Conservation (phyloP, 2,113 vertebrate genomes). For the Callaeas wilsoni region DNA sequence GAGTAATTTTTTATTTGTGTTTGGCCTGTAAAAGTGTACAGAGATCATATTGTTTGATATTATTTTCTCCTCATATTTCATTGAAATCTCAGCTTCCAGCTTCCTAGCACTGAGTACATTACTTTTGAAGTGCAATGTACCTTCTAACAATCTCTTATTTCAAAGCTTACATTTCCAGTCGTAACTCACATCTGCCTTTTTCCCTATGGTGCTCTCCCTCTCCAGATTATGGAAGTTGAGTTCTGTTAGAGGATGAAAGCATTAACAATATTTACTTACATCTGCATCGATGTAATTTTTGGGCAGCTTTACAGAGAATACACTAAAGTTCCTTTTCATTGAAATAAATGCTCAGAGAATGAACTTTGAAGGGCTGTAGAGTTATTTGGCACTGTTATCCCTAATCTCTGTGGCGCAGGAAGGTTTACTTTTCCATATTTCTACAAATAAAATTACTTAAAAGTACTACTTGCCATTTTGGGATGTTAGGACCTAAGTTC, state of each 20-base stretch:
- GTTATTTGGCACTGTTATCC: not conserved
- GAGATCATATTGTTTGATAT: not conserved
- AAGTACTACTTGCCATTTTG: not conserved
- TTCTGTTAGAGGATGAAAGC: not conserved
- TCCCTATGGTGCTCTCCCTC: not conserved
- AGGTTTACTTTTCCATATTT: not conserved
- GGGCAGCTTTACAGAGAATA: not conserved
- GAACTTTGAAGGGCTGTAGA: not conserved
- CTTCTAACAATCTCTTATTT: not conserved
- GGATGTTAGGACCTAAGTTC: not conserved
- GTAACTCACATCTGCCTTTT: not conserved
- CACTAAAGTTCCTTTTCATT: not conserved
- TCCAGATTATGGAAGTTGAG: not conserved
- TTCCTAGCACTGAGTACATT: not conserved
- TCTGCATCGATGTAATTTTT: not conserved
- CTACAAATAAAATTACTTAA: not conserved
- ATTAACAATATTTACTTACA: not conserved
- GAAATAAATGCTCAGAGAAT: not conserved
- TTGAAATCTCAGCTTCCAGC: not conserved
- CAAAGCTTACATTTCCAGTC: not conserved
- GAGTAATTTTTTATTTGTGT: not conserved
- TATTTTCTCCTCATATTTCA: not conserved
- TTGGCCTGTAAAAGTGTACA: not conserved
- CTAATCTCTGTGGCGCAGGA: not conserved
- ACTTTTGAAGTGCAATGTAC: not conserved